A percentile compares a stretch with the other conserved stretches of the same genome.
Evolutionary conservation across 1,140 invertebrate species (phyloP).

Genomic region (Drosophila pruinosa): DNA sequence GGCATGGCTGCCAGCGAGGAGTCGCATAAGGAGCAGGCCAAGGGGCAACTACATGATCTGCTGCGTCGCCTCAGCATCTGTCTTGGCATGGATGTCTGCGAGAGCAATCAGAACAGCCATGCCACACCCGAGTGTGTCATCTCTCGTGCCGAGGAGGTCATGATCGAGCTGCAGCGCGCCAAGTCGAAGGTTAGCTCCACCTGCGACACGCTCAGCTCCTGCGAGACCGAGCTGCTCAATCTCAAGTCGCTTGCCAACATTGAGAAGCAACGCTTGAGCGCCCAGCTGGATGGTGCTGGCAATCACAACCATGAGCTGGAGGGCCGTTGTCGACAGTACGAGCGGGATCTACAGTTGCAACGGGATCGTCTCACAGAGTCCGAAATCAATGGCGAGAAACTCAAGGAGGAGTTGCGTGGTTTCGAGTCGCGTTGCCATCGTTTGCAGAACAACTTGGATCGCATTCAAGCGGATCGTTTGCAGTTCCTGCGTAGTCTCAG

Average conservation of each 20-base stretch:
- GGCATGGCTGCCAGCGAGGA: slow-evolving; percentile 88
- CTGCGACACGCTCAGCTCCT: slow-evolving; percentile 75
- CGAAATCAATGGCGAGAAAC: slow-evolving; percentile 77
- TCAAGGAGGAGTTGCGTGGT: slow-evolving; percentile 79
- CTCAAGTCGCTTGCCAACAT: slow-evolving; percentile 72
- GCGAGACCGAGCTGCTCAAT: slow-evolving; percentile 77
- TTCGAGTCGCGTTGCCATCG: slow-evolving; percentile 82
- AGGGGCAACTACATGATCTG: slow-evolving; percentile 87
- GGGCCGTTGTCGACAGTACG: slow-evolving; percentile 70
- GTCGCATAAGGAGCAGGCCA: slow-evolving; percentile 86
- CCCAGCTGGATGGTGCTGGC: slow-evolving; percentile 69
- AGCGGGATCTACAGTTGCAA: slow-evolving; percentile 76
- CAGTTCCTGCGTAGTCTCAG: slow-evolving; percentile 71
- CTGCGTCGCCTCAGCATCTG: slow-evolving; percentile 87
- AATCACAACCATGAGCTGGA: slow-evolving; percentile 80
- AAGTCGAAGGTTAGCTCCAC: slow-evolving; percentile 84
- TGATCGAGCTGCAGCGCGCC: slow-evolving; percentile 86
- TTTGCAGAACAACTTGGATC: slow-evolving; percentile 74
- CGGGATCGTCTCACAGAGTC: slow-evolving; percentile 76
- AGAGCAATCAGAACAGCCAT: slow-evolving; percentile 84
- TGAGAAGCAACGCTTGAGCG: slow-evolving; percentile 75
- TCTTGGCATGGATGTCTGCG: slow-evolving; percentile 87
- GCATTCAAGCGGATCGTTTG: slow-evolving; percentile 73
- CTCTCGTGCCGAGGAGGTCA: slow-evolving; percentile 88
- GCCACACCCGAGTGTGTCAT: slow-evolving; percentile 87